These are phyloP conservation scores for Montipora capricornis DNA, from an alignment of 64 coral and sea anemone species.

Conservation along the genomic window DNA sequence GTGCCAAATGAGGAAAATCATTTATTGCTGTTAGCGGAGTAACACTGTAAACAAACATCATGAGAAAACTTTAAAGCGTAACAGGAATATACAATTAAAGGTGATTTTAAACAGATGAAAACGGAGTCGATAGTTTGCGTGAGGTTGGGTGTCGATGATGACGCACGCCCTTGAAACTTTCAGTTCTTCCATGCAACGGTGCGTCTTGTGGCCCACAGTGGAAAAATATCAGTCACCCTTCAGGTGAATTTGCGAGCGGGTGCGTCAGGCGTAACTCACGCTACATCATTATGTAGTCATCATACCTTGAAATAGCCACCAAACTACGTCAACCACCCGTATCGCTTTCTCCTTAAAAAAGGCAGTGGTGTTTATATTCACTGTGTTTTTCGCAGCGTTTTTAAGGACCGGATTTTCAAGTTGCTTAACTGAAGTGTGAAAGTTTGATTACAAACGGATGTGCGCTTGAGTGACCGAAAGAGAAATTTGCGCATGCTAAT, in stretches of 20 bases:
- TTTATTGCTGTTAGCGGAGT: neutral
- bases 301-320: slow-evolving; percentile 1
- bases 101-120: neutral
- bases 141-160: slow-evolving; percentile 3
- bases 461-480: slow-evolving; percentile 24
- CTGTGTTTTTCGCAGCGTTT: neutral
- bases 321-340: slow-evolving; percentile 2
- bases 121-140: slow-evolving; percentile 31
- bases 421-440: slow-evolving; percentile 45
- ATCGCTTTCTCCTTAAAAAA: slow-evolving; percentile 27
- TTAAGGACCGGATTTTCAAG: slow-evolving; percentile 50
- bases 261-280: slow-evolving; percentile 20
- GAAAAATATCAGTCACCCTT: slow-evolving; percentile 1
- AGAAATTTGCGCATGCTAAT: slow-evolving; percentile 38
- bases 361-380: slow-evolving; percentile 19
- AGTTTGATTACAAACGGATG: slow-evolving; percentile 62
- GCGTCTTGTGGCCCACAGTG: slow-evolving; percentile 5
- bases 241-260: slow-evolving; percentile 18
- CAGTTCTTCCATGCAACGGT: slow-evolving; percentile 26
- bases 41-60: neutral
- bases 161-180: slow-evolving; percentile 37
- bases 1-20: neutral
- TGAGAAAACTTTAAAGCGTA: neutral
- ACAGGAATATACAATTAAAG: neutral
- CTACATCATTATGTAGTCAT: slow-evolving; percentile 12